These are phyloP conservation scores for Dione juno DNA, from an alignment of 2,888 invertebrate species.

Conservation along the genomic window DNA sequence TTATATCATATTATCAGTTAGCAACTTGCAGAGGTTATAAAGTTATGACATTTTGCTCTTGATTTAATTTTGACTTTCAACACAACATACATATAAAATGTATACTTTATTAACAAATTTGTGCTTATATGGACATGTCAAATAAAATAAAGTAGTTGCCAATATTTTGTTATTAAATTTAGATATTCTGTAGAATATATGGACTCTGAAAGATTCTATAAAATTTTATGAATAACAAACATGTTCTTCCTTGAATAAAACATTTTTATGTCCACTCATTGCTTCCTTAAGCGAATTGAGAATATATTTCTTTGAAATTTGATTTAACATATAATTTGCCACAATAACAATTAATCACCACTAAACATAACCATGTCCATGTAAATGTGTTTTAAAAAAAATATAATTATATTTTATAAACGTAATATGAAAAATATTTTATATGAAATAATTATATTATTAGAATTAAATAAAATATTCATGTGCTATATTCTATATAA, in stretches of 20 bases:
- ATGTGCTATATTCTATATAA: no score
- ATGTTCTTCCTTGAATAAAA: slow-evolving; percentile 16
- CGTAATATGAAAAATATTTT: no score
- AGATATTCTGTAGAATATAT: not conserved
- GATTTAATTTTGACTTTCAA: not conserved
- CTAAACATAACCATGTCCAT: not conserved
- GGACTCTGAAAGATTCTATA: not conserved
- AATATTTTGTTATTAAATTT: not conserved
- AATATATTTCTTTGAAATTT: slow-evolving; percentile 21
- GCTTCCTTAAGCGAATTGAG: slow-evolving; percentile 12
- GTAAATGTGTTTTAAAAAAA: not conserved
- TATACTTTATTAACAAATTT: not conserved
- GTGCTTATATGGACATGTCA: not conserved
- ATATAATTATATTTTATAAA: not conserved
- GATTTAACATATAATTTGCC: not conserved
- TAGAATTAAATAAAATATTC: no score
- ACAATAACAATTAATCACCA: slow-evolving; percentile 19
- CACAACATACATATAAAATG: not conserved
- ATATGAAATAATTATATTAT: no score
- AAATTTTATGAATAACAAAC: not conserved
- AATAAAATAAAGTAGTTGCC: not conserved
- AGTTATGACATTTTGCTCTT: slow-evolving; percentile 14
- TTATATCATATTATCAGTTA: slow-evolving; percentile 7
- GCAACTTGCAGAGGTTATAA: not conserved
- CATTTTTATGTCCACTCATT: slow-evolving; percentile 1